Base-by-base conservation (phyloP, 2,888 invertebrate genomes). In the Tromatobia lineatoria region DNA sequence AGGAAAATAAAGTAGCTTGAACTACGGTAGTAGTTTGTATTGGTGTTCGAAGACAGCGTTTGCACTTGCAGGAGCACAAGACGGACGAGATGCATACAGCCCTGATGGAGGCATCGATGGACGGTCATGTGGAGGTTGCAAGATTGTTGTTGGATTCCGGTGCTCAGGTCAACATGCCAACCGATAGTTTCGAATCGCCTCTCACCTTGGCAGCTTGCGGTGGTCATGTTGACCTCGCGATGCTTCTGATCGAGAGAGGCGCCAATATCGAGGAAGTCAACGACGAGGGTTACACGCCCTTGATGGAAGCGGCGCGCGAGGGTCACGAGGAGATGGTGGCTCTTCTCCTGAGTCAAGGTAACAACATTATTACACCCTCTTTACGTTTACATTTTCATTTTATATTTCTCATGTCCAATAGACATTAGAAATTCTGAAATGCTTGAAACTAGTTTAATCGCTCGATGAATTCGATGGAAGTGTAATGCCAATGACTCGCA, bases 31-130 rank as follows among this genome's bases (percentile, higher is more conserved):
- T 74, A 75, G 59, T 59, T 76, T 66, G 38, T 57, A 52, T 77
- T 52, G 61, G 50, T 75, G 69, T 70, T 83, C 74, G 73, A 82
- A 75, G 70, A 79, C 52, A 59, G 81, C 25, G 20, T 76, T 83
- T 50, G 47, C 20, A 66, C 86, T 86, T 89, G 15, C 96, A 99
- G 94, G 99, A 99, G 94, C 99, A 99, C 95, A 99, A 99, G 95
- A 99, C 99, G 10, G 99, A 99, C 94, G 99, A 99, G 95, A 99
- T 99, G 99, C 99, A 99, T 94, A 99, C 99, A 34, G 99, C 99
- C 61, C 95, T 99, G 61, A 99, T 99, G 99, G 99, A 99, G 94
- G 99, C 99, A 74, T 99, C 99, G 83, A 99, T 99, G 99, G 99
- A 99, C 94, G 99, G 99, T 0, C 99, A 99, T 93, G 98, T 99